Evolutionary conservation across 2,888 invertebrate species (phyloP), one percentile per base, ranked within the genome.

Genomic region (Idaea straminata): DNA sequence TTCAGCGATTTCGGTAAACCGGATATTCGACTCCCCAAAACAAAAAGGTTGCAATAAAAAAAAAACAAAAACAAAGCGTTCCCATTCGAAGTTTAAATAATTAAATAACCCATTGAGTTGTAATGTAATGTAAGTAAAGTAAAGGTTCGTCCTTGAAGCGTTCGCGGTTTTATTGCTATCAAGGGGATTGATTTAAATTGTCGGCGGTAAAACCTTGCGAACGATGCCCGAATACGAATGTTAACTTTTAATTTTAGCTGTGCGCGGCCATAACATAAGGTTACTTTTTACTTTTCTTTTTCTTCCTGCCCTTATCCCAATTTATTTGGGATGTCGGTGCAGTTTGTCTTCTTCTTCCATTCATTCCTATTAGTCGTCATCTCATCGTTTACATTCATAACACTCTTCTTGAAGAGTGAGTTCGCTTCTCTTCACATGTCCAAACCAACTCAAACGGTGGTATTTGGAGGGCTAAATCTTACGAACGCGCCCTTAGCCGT

Each of bases 181-280:
- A 64, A 6, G 62, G 68, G 80, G 82, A 88, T 88, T 88, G 88
- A 88, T 89, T 88, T 84, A 86, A 85, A 87, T 83, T 80, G 82
- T 78, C 79, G 70, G 78, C 82, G 78, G 85, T 87, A 83, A 88
- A 88, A 86, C 81, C 47, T 85, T 84, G 79, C 77, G 75, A 70
- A 72, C 74, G 72, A 74, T 74, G 78, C 82, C 82, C 84, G 88
- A 87, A 88, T 89, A 86, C 86, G 79, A 87, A 89, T 87, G 83
- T 80, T 47, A 47, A 73, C 78, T 83, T 86, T 85, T 85, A 87
- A 87, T 86, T 87, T 81, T 77, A 77, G 69, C 66, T 73, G 64
- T 64, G 35, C 62, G 80, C 47, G 5, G 36, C 10, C 10, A 47
- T 25, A 25, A 25, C 2, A 25, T 25, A 25, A 25, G 25, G 25